A percentile compares a stretch with the other conserved stretches of the same genome.
Conservation (phyloP, 2,888 invertebrate species). For the Ormyrus labotus region DNA sequence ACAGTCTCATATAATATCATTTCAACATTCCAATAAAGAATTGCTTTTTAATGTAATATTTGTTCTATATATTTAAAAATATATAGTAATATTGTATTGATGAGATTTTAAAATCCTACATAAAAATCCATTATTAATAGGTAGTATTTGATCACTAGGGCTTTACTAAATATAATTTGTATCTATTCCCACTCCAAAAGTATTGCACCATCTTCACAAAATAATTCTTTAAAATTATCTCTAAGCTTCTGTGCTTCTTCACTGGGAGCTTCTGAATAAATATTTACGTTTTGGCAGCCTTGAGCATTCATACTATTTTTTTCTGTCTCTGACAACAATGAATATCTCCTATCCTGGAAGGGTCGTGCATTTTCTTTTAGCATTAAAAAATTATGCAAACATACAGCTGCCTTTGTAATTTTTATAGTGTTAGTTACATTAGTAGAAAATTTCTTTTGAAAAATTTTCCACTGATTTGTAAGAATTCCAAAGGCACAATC, state of each 20-base stretch:
- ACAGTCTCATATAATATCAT: too few relatives aligned
- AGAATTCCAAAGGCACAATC: slow-evolving; percentile 30
- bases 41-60: too few relatives aligned
- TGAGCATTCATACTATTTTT: background rate
- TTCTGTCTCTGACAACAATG: slow-evolving; percentile 7
- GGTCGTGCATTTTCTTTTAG: slow-evolving; percentile 26
- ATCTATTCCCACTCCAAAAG: slow-evolving; percentile 24
- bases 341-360: slow-evolving; percentile 22
- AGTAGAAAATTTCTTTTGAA: slow-evolving; percentile 38
- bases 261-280: slow-evolving; percentile 1
- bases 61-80: too few relatives aligned
- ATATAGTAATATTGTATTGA: too few relatives aligned
- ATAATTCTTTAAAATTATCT: slow-evolving; percentile 36
- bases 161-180: too few relatives aligned
- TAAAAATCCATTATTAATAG: background rate
- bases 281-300: background rate
- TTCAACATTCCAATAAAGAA: too few relatives aligned
- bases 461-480: slow-evolving; percentile 36
- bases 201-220: slow-evolving; percentile 32
- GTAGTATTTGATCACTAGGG: too few relatives aligned
- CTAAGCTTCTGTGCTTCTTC: slow-evolving; percentile 18
- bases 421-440: slow-evolving; percentile 22
- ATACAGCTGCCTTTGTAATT: slow-evolving; percentile 22
- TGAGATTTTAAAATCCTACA: too few relatives aligned
- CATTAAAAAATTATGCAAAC: slow-evolving; percentile 45